Conservation (phyloP, 2,888 invertebrate genomes). For the Autographa pulchrina region DNA sequence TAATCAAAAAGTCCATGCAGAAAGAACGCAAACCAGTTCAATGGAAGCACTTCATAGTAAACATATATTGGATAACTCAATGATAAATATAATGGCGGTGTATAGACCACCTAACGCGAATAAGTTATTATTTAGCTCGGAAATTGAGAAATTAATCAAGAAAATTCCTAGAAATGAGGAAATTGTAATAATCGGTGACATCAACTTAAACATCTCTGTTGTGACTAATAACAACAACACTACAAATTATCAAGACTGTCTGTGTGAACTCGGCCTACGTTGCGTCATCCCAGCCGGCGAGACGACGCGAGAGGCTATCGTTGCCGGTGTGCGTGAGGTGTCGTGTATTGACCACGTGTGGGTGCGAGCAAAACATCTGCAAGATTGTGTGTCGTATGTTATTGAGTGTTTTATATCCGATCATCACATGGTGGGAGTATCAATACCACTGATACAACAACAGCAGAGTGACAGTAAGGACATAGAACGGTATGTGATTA, state of each 20-base stretch:
- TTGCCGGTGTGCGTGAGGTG: conserved; percentile 16
- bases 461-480: background rate
- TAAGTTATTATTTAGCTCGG: conserved; percentile 8
- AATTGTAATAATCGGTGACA: conserved; percentile 11
- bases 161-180: conserved; percentile 9
- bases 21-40: background rate
- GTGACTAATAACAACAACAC: background rate
- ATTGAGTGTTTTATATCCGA: conserved; percentile 25
- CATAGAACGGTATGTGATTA: conserved; percentile 20
- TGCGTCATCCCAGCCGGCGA: conserved; percentile 14
- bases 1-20: background rate
- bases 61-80: background rate
- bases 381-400: conserved; percentile 7
- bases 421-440: conserved; percentile 20
- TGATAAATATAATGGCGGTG: conserved; percentile 4
- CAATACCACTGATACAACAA: background rate
- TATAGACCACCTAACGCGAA: conserved; percentile 8
- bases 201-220: conserved; percentile 20
- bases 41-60: conserved; percentile 2
- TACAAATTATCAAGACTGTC: conserved; percentile 10
- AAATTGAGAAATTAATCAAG: conserved; percentile 14
- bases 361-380: conserved; percentile 15
- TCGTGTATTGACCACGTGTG: conserved; percentile 25
- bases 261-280: conserved; percentile 23
- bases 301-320: conserved; percentile 29